phyloP scores from a whole-genome alignment of 2,888 invertebrate species.

The Tetropium fuscum region DNA sequence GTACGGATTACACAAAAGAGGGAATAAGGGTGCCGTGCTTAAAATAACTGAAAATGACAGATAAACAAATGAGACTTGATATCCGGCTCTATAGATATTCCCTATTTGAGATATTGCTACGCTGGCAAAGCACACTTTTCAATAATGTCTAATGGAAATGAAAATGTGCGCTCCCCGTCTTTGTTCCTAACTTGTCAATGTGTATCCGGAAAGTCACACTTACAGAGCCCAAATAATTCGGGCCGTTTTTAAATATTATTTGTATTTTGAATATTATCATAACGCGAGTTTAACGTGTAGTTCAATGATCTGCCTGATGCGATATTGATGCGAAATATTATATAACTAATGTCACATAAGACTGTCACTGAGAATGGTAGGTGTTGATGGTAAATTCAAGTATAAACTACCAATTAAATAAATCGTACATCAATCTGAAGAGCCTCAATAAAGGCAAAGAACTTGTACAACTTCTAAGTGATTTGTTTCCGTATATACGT shows the following conservation, averaged over 20 bases:
- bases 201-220: slow-evolving; percentile 10
- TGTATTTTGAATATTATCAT: no score
- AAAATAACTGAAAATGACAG: slow-evolving; percentile 64
- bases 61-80: slow-evolving; percentile 65
- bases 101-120: slow-evolving; percentile 64
- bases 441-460: no score
- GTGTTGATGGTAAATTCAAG: no score
- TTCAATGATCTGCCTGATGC: no score
- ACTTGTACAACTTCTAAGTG: no score
- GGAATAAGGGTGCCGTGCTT: slow-evolving; percentile 26
- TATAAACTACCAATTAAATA: no score
- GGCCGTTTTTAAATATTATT: neutral
- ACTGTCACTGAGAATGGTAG: no score
- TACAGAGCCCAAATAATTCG: slow-evolving; percentile 8
- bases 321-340: no score
- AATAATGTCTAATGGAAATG: slow-evolving; percentile 65
- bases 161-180: slow-evolving; percentile 38
- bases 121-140: slow-evolving; percentile 60
- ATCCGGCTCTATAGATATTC: slow-evolving; percentile 62
- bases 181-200: slow-evolving; percentile 43
- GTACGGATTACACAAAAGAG: slow-evolving; percentile 25
- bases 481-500: no score
- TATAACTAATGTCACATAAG: no score
- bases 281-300: no score
- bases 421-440: no score